Evolutionary conservation across 1,140 invertebrate species (phyloP).

Genomic region (Anthonomus grandis): DNA sequence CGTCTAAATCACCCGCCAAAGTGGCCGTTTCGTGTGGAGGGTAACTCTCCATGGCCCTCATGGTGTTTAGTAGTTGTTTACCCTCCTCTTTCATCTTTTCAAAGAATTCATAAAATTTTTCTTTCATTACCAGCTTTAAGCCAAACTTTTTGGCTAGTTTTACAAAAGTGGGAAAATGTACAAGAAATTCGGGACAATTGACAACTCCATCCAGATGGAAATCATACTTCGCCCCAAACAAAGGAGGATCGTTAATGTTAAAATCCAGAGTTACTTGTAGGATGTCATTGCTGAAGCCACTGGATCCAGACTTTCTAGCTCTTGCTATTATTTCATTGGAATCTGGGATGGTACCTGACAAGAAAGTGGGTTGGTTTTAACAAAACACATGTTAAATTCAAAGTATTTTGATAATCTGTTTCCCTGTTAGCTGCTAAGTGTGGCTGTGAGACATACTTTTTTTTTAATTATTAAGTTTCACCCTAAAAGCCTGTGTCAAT

Average conservation of each 20-base stretch:
- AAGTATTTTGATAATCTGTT: no score
- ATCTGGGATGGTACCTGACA: constrained; percentile 95
- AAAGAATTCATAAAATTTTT: constrained; percentile 80
- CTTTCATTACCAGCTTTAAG: constrained; percentile 71
- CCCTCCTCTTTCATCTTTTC: constrained; percentile 60
- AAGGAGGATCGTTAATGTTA: constrained; percentile 66
- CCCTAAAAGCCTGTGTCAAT: no score
- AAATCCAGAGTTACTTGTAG: constrained; percentile 78
- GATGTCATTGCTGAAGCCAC: constrained; percentile 83
- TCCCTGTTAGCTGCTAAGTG: no score
- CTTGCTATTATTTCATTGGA: constrained; percentile 80
- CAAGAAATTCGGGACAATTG: constrained; percentile 97
- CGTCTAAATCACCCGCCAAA: constrained; percentile 58
- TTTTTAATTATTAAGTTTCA: no score
- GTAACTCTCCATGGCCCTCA: constrained; percentile 72
- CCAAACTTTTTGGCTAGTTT: constrained; percentile 81
- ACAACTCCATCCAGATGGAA: constrained; percentile 95
- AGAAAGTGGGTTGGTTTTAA: no score
- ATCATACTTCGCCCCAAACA: constrained; percentile 96
- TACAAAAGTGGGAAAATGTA: constrained; percentile 83
- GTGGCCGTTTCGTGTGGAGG: constrained; percentile 55
- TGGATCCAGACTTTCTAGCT: constrained; percentile 54
- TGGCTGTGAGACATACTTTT: no score
- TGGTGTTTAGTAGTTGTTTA: constrained; percentile 64
- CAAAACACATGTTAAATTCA: constrained; percentile 18